phyloP scores from a whole-genome alignment of 2,113 vertebrate genomes.

The Hippotragus niger region DNA sequence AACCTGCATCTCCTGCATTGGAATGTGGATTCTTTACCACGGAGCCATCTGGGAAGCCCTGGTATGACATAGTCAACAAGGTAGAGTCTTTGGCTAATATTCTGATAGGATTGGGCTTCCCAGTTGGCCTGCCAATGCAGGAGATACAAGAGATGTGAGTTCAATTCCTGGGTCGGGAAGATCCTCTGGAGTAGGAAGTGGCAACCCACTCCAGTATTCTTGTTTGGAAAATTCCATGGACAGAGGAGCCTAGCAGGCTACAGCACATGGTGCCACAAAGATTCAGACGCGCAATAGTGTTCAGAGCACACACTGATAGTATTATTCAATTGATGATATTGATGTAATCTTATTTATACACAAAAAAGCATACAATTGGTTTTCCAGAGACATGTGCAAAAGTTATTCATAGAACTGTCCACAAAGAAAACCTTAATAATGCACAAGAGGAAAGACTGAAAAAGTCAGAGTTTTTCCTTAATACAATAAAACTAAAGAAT shows the following conservation, averaged over 20 bases:
- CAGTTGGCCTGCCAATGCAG: neutral
- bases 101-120: neutral
- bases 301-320: neutral
- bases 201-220: neutral
- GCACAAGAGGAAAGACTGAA: neutral
- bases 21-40: neutral
- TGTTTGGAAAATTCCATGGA: neutral
- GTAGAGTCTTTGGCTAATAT: neutral
- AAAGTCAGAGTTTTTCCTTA: neutral
- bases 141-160: neutral
- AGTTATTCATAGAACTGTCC: neutral
- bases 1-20: neutral
- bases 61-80: neutral
- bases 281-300: accelerated
- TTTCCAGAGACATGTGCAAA: neutral
- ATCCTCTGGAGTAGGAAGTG: neutral
- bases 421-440: neutral
- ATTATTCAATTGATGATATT: neutral
- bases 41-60: neutral
- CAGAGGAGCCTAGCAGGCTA: neutral
- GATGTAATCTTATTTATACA: neutral
- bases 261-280: neutral
- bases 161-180: neutral
- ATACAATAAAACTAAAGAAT: neutral
- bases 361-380: neutral